Evolutionary conservation across 2,797 vertebrate species (phyloP), one percentile per base, ranked within the genome.

Genomic region (Limosa lapponica): DNA sequence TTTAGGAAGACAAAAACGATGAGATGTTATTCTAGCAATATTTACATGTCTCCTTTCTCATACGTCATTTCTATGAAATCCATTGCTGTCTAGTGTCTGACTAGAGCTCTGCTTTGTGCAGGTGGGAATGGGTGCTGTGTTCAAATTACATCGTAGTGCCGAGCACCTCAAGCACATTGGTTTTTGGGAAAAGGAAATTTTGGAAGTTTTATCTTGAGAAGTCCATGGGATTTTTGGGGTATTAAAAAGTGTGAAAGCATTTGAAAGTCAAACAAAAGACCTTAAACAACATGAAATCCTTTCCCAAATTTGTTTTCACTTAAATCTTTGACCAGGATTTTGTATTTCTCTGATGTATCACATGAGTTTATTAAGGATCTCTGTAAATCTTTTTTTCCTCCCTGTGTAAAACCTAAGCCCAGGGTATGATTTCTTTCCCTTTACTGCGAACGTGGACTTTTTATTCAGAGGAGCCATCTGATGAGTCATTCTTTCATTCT

Each of bases 21-120:
- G 86, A 83, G 80, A 75, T 86, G 70, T 95, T 95, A 62, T 86
- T 93, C 77, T 64, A 93, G 77, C 58, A 62, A 65, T 94, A 94
- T 95, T 94, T 95, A 75, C 55, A 12, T 73, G 64, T 90, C 73
- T 91, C 43, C 34, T 91, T 74, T 89, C 87, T 90, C 67, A 20
- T 82, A 52, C 65, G 73, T 95, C 34, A 54, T 87, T 79, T 64
- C 66, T 78, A 6, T 78, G 75, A 65, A 81, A 74, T 54, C 69
- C 8, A 1, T 44, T 75, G 77, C 66, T 66, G 25, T 66, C 84
- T 10, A 11, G 54, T 25, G 72, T 55, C 61, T 62, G 49, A 24
- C 44, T 16, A 9, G 69, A 82, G 66, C 79, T 93, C 37, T 74
- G 27, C 34, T 58, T 89, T 39, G 75, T 55, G 54, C 51, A 44